phyloP scores from a whole-genome alignment of 2,797 vertebrate species.

The Agapornis canus region DNA sequence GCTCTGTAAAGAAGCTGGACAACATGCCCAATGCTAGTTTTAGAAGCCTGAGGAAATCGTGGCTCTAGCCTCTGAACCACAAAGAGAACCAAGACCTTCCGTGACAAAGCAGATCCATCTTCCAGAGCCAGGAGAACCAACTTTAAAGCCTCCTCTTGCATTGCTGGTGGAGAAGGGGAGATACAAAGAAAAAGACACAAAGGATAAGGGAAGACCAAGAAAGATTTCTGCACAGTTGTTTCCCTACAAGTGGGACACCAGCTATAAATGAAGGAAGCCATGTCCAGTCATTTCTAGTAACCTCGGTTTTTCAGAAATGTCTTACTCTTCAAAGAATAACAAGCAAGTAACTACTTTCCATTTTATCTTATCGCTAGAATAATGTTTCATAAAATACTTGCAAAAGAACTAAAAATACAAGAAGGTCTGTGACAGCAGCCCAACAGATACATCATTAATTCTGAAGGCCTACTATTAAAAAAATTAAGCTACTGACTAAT shows the following conservation, averaged over 20 bases:
- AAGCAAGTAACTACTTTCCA: background rate
- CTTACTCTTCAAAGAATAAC: background rate
- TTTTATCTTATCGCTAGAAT: background rate
- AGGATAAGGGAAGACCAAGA: background rate
- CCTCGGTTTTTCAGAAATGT: background rate
- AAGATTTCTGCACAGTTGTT: background rate
- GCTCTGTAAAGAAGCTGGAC: slow-evolving; percentile 98
- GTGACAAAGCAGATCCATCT: slow-evolving; percentile 95
- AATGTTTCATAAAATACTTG: background rate
- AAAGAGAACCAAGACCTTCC: slow-evolving; percentile 98
- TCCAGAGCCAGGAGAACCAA: slow-evolving; percentile 95
- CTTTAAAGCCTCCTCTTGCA: slow-evolving; percentile 98
- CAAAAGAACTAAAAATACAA: background rate
- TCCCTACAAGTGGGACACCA: background rate
- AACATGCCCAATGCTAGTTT: slow-evolving; percentile 99
- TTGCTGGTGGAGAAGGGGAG: slow-evolving; percentile 78
- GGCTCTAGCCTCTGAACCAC: slow-evolving; percentile 98
- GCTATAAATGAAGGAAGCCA: background rate
- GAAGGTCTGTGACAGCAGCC: background rate
- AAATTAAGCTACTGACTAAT: background rate
- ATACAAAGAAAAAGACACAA: background rate
- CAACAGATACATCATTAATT: background rate
- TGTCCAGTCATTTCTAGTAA: background rate
- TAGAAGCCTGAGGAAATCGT: slow-evolving; percentile 97
- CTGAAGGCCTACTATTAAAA: background rate